phyloP scores from a whole-genome alignment of 2,888 invertebrate genomes.

The Lycophotia porphyrea region DNA sequence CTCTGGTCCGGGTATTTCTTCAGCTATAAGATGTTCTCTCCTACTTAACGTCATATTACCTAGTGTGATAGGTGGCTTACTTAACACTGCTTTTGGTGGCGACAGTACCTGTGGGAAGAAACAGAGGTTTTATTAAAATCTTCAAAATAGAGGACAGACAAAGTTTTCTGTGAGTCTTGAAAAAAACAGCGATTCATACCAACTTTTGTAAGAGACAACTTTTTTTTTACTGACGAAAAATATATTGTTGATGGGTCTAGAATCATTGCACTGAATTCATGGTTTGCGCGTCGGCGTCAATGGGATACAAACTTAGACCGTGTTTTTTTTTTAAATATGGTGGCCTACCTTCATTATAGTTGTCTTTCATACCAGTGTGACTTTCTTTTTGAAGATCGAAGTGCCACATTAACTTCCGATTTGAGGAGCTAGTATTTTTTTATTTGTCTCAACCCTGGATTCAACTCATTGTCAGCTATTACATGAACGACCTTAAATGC shows the following conservation, averaged over 20 bases:
- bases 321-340: neutral
- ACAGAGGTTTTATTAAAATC: neutral
- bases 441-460: neutral
- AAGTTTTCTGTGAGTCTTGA: neutral
- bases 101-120: constrained; percentile 76
- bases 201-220: neutral
- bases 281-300: neutral
- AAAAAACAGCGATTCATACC: neutral
- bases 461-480: neutral
- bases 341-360: neutral
- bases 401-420: neutral
- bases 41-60: constrained; percentile 83
- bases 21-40: constrained; percentile 87
- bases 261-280: neutral
- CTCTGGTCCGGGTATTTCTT: constrained; percentile 88
- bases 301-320: neutral
- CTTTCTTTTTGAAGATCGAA: neutral
- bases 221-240: neutral
- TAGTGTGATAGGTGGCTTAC: constrained; percentile 75
- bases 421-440: neutral
- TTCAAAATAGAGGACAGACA: neutral
- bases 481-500: neutral
- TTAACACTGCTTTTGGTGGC: constrained; percentile 75
- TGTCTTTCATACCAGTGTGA: neutral
- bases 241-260: no score